Conservation (phyloP, 2,888 invertebrate genomes). For the Plebejus melissa region DNA sequence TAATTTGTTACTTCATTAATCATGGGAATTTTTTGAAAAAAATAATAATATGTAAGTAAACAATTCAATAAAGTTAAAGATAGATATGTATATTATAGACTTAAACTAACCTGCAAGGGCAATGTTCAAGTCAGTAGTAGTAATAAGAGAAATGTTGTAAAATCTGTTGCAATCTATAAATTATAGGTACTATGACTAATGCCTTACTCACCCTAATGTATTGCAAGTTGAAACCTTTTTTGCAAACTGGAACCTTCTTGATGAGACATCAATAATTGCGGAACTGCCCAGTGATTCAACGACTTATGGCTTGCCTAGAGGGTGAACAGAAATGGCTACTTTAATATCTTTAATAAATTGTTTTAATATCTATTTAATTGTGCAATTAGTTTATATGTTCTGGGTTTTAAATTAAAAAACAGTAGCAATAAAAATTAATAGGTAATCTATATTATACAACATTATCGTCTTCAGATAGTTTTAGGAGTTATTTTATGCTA, state of each 20-base stretch:
- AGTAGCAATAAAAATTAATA: background rate
- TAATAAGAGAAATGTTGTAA: background rate
- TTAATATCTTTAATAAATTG: background rate
- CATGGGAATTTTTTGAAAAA: background rate
- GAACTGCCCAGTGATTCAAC: conserved; percentile 10
- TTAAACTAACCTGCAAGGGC: background rate
- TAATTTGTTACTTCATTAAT: background rate
- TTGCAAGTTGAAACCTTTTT: background rate
- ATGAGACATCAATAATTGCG: conserved; percentile 20
- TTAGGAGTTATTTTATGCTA: too few species aligned
- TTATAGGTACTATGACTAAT: conserved; percentile 9
- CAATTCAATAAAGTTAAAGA: too few species aligned
- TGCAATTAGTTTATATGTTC: background rate
- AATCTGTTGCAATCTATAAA: conserved; percentile 16
- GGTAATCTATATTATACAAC: background rate
- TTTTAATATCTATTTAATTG: background rate
- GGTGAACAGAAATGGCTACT: background rate
- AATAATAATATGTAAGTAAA: background rate
- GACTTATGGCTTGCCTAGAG: background rate
- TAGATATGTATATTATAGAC: background rate
- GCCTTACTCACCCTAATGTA: conserved; percentile 12
- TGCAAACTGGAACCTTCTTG: conserved; percentile 5
- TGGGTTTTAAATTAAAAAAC: conserved; percentile 1
- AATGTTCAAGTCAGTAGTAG: background rate
- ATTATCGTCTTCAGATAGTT: background rate